A percentile compares a stretch with the other conserved stretches of the same genome.
Conservation (phyloP, 2,113 vertebrate genomes). For the Ochotona princeps region DNA sequence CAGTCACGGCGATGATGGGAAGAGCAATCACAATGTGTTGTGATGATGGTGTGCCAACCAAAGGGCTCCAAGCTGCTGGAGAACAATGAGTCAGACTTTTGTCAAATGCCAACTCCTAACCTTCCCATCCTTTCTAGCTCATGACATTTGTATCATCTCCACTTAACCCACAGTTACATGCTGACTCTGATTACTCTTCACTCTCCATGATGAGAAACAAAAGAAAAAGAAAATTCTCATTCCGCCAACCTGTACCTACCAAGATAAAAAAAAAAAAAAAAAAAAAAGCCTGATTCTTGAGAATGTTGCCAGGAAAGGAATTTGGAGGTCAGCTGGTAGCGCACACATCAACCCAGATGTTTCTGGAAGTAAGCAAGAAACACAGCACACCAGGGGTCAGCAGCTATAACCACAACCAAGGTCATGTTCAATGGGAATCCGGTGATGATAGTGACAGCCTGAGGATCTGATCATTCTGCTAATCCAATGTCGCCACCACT, state of each 20-base stretch:
- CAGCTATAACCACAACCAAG: background rate
- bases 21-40: rapidly evolving
- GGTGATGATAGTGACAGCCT: background rate
- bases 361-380: background rate
- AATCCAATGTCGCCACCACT: rapidly evolving
- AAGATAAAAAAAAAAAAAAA: background rate
- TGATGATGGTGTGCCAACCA: rapidly evolving
- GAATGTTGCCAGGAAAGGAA: background rate
- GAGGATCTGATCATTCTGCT: background rate
- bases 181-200: background rate
- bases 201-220: background rate
- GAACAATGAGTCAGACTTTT: background rate
- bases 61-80: background rate
- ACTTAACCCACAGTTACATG: rapidly evolving
- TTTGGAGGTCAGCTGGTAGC: background rate
- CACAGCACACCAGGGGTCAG: background rate
- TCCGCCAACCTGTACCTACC: background rate
- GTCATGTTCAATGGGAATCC: too few species aligned
- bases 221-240: background rate
- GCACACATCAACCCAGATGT: background rate
- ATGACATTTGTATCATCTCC: rapidly evolving
- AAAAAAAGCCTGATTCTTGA: background rate
- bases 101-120: background rate
- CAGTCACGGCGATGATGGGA: rapidly evolving
- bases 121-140: background rate